These are phyloP conservation scores for Penaeus indicus DNA, from an alignment of 1,140 invertebrate genomes.

Conservation along the genomic window DNA sequence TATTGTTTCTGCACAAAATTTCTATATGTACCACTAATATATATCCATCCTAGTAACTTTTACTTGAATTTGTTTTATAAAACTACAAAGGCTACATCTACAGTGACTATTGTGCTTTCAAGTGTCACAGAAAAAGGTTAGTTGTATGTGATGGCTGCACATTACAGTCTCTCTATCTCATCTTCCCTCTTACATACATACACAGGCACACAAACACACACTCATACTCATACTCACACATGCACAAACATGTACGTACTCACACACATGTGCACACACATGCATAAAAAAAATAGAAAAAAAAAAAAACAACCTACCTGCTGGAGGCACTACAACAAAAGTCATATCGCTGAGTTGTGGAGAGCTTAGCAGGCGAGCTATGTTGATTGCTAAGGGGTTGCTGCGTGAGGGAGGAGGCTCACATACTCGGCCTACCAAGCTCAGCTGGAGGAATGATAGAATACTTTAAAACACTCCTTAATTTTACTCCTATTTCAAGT, in stretches of 20 bases:
- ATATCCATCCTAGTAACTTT: too few species aligned
- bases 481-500: background rate
- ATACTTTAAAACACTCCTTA: background rate
- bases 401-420: constrained; percentile 74
- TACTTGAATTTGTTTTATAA: too few species aligned
- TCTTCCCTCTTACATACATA: too few species aligned
- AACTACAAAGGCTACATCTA: too few species aligned
- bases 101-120: too few species aligned
- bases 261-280: too few species aligned
- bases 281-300: background rate
- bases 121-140: too few species aligned
- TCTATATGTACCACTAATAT: background rate
- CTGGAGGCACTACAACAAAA: constrained; percentile 55
- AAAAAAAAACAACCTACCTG: constrained; percentile 5
- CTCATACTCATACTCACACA: too few species aligned
- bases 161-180: too few species aligned
- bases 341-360: constrained; percentile 64
- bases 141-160: too few species aligned
- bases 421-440: constrained; percentile 77
- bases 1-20: background rate
- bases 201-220: too few species aligned
- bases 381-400: constrained; percentile 75
- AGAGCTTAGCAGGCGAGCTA: constrained; percentile 74
- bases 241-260: too few species aligned
- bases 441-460: constrained; percentile 73